A percentile compares a stretch with the other conserved stretches of the same genome.
Evolutionary conservation across 2,113 vertebrate genomes (phyloP).

Genomic region (Uria lomvia): DNA sequence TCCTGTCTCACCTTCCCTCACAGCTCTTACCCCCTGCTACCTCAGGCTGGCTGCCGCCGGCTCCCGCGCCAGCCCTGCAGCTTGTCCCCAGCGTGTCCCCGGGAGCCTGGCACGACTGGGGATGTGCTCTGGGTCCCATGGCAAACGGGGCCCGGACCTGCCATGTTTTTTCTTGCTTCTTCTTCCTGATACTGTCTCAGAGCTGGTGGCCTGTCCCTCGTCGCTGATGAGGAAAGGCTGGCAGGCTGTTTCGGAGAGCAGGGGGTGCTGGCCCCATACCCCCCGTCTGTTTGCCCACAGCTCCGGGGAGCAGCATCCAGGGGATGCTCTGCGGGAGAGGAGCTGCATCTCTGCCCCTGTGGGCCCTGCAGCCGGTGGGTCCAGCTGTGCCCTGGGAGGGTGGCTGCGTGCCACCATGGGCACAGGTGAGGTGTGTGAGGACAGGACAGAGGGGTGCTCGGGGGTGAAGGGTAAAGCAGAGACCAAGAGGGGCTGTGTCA

Average conservation of each 20-base stretch:
- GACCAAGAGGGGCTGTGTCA: background rate
- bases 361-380: background rate
- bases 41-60: background rate
- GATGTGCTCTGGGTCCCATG: background rate
- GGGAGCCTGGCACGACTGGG: background rate
- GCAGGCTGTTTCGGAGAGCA: background rate
- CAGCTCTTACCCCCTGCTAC: background rate
- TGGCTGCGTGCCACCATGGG: rapidly evolving
- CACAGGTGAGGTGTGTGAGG: background rate
- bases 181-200: background rate
- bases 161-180: background rate
- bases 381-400: background rate
- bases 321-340: background rate
- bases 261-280: background rate
- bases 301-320: background rate
- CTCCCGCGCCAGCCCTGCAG: background rate
- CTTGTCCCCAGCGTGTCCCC: background rate
- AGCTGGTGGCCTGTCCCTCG: background rate
- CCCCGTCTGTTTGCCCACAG: background rate
- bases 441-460: background rate
- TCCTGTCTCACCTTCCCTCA: constrained; percentile 21
- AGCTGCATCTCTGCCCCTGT: background rate
- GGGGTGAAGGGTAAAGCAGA: background rate
- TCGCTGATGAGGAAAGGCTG: background rate
- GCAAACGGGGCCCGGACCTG: background rate